Evolutionary conservation across 2,888 invertebrate genomes (phyloP).

Genomic region (Brachyopa scutellaris): DNA sequence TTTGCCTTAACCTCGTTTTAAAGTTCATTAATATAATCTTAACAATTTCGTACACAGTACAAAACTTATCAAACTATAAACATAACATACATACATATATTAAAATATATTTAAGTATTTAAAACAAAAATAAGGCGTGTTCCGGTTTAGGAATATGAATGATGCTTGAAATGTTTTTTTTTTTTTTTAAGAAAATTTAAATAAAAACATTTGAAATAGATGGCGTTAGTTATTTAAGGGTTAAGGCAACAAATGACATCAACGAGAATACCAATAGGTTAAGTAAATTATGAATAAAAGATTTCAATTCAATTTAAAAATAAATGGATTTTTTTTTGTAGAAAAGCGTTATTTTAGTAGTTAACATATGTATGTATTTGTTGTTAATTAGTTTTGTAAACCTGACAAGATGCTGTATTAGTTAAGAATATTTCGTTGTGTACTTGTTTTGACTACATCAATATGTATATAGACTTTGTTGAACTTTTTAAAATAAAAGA

Average conservation of each 20-base stretch:
- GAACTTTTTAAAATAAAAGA: constrained; percentile 26
- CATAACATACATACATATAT: no score
- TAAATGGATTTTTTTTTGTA: neutral
- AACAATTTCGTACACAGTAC: no score
- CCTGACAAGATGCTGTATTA: constrained; percentile 13
- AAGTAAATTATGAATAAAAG: neutral
- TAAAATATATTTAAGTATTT: neutral
- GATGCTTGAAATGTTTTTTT: no score
- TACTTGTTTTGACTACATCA: constrained; percentile 20
- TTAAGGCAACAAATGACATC: neutral
- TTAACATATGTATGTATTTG: constrained; percentile 19
- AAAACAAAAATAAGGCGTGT: neutral
- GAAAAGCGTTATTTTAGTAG: constrained; percentile 9
- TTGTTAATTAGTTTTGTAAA: constrained; percentile 55
- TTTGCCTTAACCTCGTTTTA: no score
- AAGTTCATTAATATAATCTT: no score
- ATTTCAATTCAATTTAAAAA: neutral
- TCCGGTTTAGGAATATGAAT: neutral
- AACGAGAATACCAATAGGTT: constrained; percentile 21
- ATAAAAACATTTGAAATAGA: no score
- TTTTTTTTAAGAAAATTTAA: no score
- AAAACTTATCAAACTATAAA: no score
- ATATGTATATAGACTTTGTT: constrained; percentile 42
- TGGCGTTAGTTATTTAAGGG: no score
- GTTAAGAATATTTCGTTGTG: constrained; percentile 27